Conservation (phyloP, 1,140 invertebrate species). For the Trichoplusia ni region DNA sequence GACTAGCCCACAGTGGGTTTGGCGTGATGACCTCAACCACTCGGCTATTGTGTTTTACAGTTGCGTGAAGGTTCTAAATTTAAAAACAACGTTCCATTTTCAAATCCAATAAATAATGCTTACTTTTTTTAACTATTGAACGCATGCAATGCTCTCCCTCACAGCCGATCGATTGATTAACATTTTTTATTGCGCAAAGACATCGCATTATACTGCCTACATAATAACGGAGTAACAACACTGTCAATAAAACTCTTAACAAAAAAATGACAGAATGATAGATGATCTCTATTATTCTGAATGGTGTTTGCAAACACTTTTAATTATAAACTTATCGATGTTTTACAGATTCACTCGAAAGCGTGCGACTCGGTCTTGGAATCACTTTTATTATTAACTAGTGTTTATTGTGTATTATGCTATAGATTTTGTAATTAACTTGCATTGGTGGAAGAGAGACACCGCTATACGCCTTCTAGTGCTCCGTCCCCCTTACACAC, state of each 20-base stretch:
- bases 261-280: constrained; percentile 2
- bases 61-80: too few species aligned
- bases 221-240: too few species aligned
- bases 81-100: constrained; percentile 29
- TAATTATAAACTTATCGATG: constrained; percentile 17
- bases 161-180: too few species aligned
- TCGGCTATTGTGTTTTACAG: constrained; percentile 10
- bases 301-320: constrained; percentile 8
- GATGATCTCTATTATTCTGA: neutral
- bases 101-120: constrained; percentile 6
- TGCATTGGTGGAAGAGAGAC: too few species aligned
- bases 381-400: constrained; percentile 20
- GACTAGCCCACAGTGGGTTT: too few species aligned
- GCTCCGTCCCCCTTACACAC: too few species aligned
- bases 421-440: neutral
- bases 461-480: too few species aligned
- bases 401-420: neutral
- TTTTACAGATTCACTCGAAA: constrained; percentile 5
- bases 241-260: neutral
- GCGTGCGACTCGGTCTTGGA: constrained; percentile 22
- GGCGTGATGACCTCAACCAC: too few species aligned
- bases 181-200: too few species aligned
- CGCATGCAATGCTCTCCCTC: neutral
- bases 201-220: too few species aligned
- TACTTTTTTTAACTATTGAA: neutral